A percentile compares a stretch with the other conserved stretches of the same genome.
These are phyloP conservation scores for Rhagophthalmus giganteus DNA, from an alignment of 2,888 invertebrate species.

Conservation along the genomic window DNA sequence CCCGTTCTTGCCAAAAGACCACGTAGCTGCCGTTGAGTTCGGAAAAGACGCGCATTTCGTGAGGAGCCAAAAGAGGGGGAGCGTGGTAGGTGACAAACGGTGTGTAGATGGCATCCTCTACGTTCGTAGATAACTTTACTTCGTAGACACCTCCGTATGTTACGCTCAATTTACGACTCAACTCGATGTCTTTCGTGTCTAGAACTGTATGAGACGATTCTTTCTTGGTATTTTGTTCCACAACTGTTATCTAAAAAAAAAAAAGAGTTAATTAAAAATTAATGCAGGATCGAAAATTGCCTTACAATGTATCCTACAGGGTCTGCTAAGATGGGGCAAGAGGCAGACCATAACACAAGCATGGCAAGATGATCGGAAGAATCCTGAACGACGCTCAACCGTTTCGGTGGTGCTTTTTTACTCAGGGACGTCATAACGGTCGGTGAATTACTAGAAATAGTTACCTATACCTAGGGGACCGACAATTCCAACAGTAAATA, in stretches of 20 bases:
- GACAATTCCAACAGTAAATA: conserved; percentile 70
- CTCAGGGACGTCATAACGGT: conserved; percentile 66
- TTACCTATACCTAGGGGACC: conserved; percentile 70
- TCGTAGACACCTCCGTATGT: conserved; percentile 60
- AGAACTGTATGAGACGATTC: conserved; percentile 56
- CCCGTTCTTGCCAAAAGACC: conserved; percentile 67
- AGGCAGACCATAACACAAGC: conserved; percentile 71
- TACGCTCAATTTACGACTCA: conserved; percentile 59
- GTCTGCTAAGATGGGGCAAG: conserved; percentile 61
- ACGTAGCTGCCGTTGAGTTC: conserved; percentile 66
- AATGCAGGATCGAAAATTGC: no score
- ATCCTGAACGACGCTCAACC: conserved; percentile 58
- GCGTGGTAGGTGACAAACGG: conserved; percentile 59
- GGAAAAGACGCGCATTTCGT: conserved; percentile 63
- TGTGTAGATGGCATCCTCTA: conserved; percentile 55
- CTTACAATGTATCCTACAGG: conserved; percentile 66
- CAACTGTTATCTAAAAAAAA: conserved; percentile 56
- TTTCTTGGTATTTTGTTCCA: conserved; percentile 56
- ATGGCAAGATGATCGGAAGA: conserved; percentile 55
- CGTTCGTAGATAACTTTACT: conserved; percentile 58
- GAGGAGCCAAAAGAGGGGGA: conserved; percentile 64
- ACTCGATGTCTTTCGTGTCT: conserved; percentile 56
- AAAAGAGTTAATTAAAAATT: conserved; percentile 24
- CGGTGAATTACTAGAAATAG: conserved; percentile 54
- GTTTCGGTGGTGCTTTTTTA: conserved; percentile 70